Percentiles rank a stretch among this genome's conserved stretches.
Evolutionary conservation across 1,140 invertebrate genomes (phyloP).

Genomic region (Charaxes varanes): DNA sequence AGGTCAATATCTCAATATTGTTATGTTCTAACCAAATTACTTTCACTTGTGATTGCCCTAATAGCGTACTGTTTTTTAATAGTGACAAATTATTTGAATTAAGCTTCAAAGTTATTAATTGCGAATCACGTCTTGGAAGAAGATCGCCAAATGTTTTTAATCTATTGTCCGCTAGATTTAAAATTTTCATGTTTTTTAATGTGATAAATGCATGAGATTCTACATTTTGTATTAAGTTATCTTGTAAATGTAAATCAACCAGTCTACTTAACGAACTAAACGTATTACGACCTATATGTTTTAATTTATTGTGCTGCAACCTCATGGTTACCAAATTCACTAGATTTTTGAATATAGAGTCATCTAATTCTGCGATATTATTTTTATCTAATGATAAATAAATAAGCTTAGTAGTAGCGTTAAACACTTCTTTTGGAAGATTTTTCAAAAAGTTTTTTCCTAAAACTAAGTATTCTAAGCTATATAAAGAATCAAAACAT

Average conservation of each 20-base stretch:
- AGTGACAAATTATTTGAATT: conserved; percentile 86
- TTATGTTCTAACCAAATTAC: conserved; percentile 92
- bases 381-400: conserved; percentile 94
- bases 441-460: conserved; percentile 89
- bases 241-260: conserved; percentile 90
- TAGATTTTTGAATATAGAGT: conserved; percentile 85
- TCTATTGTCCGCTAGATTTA: conserved; percentile 89
- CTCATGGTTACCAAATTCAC: conserved; percentile 86
- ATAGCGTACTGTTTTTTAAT: conserved; percentile 85
- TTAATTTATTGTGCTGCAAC: conserved; percentile 89
- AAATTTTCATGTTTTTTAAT: conserved; percentile 90
- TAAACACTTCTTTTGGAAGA: conserved; percentile 84
- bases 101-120: conserved; percentile 89
- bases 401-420: conserved; percentile 83
- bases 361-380: conserved; percentile 86
- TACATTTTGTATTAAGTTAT: conserved; percentile 87
- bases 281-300: conserved; percentile 82
- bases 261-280: conserved; percentile 87
- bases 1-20: conserved; percentile 82
- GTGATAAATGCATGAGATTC: conserved; percentile 89
- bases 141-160: conserved; percentile 86
- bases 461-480: conserved; percentile 88
- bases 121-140: conserved; percentile 83
- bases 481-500: conserved; percentile 81
- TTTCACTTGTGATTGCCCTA: conserved; percentile 85